These are phyloP conservation scores for Ciconia boyciana DNA, from an alignment of 2,113 vertebrate species.

Conservation along the genomic window DNA sequence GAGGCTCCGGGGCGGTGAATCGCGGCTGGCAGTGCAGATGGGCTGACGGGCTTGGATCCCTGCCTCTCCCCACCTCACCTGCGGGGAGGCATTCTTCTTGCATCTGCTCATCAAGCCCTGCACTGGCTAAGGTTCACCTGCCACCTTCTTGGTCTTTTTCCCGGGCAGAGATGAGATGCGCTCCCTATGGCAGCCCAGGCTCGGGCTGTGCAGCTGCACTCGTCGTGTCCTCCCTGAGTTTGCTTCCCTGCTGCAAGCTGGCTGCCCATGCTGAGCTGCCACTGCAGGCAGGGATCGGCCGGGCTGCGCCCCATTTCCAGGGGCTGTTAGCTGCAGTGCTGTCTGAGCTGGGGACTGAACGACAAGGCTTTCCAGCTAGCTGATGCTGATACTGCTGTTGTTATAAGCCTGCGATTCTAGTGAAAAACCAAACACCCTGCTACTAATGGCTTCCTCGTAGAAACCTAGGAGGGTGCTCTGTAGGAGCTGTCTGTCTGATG, in stretches of 20 bases:
- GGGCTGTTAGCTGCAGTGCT: not conserved
- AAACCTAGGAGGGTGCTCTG: not conserved
- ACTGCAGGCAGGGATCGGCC: not conserved
- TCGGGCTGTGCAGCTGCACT: not conserved
- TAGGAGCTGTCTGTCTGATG: not conserved
- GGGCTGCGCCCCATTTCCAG: not conserved
- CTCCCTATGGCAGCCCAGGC: not conserved
- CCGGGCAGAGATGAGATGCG: too few relatives aligned
- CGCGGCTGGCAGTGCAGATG: not conserved
- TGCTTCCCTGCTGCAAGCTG: not conserved
- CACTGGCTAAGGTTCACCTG: not conserved
- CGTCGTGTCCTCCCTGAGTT: not conserved
- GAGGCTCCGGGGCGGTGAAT: not conserved
- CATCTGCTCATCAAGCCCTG: not conserved
- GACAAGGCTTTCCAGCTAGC: not conserved
- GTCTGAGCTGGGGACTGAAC: not conserved
- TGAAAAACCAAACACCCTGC: not conserved
- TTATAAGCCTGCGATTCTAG: rapidly evolving
- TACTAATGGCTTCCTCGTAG: not conserved
- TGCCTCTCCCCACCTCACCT: not conserved
- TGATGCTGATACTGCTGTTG: not conserved
- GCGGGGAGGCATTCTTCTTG: not conserved
- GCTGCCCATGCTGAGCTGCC: not conserved
- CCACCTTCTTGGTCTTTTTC: not conserved
- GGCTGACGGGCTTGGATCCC: not conserved